A percentile compares a stretch with the other conserved stretches of the same genome.
Conservation (phyloP, 2,113 vertebrate species). For the Stercorarius parasiticus region DNA sequence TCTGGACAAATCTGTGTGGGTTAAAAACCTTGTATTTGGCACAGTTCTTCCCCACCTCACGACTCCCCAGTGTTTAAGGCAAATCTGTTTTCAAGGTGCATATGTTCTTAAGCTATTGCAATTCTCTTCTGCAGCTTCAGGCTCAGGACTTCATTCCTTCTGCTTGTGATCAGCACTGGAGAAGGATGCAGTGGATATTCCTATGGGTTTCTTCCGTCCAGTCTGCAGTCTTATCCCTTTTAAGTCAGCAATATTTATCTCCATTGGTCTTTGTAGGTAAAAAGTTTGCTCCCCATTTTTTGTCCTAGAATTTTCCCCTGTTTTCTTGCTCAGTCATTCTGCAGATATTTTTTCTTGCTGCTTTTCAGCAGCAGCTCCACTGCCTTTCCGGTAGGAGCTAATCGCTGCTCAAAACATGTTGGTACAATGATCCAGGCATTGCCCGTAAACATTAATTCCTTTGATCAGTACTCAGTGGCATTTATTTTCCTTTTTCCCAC, state of each 20-base stretch:
- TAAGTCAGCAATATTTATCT: background rate
- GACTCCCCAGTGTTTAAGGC: background rate
- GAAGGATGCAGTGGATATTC: background rate
- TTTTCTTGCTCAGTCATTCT: background rate
- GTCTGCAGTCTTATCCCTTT: background rate
- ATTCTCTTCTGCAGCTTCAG: background rate
- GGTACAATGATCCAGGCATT: background rate
- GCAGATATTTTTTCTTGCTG: background rate
- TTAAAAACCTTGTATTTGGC: background rate
- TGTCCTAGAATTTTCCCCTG: background rate
- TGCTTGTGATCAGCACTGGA: background rate
- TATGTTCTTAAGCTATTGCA: background rate
- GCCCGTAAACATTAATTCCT: background rate
- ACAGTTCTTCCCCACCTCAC: background rate
- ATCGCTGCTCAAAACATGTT: rapidly evolving
- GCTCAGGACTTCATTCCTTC: background rate
- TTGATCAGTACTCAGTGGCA: rapidly evolving
- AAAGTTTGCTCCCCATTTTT: background rate
- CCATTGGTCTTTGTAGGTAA: background rate
- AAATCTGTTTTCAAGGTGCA: background rate
- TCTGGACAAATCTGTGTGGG: background rate
- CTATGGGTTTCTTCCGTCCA: background rate
- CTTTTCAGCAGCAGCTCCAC: background rate
- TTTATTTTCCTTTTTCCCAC: background rate
- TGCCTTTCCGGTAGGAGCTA: background rate